phyloP scores from a whole-genome alignment of 2,797 vertebrate genomes.

The Syncerus caffer region DNA sequence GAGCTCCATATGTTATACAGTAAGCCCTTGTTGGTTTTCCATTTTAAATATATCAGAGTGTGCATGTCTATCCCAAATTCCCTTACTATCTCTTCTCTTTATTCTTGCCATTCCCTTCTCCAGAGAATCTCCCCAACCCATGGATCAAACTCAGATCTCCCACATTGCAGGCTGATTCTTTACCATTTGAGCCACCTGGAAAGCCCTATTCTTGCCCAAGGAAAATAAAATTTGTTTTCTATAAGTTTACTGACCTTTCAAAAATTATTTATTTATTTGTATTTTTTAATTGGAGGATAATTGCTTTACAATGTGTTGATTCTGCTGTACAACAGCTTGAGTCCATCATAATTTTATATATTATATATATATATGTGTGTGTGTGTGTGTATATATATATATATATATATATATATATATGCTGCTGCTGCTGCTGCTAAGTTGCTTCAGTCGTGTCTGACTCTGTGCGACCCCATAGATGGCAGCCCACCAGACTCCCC shows the following conservation, averaged over 20 bases:
- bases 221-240: neutral
- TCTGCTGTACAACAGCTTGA: neutral
- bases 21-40: neutral
- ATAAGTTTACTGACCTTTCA: neutral
- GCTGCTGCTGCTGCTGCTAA: too few species aligned
- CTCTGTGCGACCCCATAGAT: too few species aligned
- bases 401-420: too few species aligned
- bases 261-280: neutral
- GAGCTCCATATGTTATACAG: neutral
- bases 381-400: too few species aligned
- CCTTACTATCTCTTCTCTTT: neutral
- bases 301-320: neutral
- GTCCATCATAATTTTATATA: neutral
- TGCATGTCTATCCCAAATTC: neutral
- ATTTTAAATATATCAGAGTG: neutral
- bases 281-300: neutral
- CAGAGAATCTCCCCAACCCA: neutral
- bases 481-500: too few species aligned
- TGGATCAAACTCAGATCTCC: neutral
- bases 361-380: too few species aligned
- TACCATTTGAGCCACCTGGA: neutral
- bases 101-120: neutral
- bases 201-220: neutral
- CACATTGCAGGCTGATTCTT: neutral
- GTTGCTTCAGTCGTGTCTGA: too few species aligned